Percentiles rank a stretch among this genome's conserved stretches.
These are phyloP conservation scores for Sebastes hubbsi DNA, from an alignment of 2,797 vertebrate genomes.

Conservation along the genomic window DNA sequence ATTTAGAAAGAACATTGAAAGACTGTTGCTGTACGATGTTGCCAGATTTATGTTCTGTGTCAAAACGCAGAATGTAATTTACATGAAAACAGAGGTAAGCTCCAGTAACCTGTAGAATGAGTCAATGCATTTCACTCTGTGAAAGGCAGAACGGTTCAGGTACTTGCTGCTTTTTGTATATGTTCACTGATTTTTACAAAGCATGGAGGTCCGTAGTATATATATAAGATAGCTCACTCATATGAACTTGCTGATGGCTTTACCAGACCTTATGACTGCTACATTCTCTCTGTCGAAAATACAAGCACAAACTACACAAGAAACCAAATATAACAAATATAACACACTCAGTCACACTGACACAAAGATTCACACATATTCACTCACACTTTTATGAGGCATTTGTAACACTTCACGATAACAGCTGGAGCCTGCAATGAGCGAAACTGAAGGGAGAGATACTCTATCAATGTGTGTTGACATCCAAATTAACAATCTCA, in stretches of 20 bases:
- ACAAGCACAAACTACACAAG: neutral
- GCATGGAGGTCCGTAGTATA: neutral
- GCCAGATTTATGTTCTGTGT: neutral
- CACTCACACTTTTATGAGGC: neutral
- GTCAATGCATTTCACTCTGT: neutral
- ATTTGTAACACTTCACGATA: neutral
- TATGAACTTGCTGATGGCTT: neutral
- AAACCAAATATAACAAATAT: neutral
- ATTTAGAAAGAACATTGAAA: neutral
- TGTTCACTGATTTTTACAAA: neutral
- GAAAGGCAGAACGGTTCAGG: constrained; percentile 14
- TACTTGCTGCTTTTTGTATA: neutral
- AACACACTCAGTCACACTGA: constrained; percentile 1
- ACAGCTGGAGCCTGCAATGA: constrained; percentile 12
- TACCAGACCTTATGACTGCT: neutral
- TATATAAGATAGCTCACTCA: neutral
- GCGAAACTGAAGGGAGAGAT: neutral
- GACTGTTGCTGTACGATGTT: neutral
- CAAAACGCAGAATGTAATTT: constrained; percentile 27
- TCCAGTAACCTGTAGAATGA: neutral
- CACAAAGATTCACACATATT: constrained; percentile 9
- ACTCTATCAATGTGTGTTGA: neutral
- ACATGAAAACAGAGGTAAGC: constrained; percentile 16
- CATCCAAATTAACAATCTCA: constrained; percentile 8
- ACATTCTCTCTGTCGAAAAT: neutral